Conservation (phyloP, 2,797 vertebrate genomes). For the Lagodon rhomboides region DNA sequence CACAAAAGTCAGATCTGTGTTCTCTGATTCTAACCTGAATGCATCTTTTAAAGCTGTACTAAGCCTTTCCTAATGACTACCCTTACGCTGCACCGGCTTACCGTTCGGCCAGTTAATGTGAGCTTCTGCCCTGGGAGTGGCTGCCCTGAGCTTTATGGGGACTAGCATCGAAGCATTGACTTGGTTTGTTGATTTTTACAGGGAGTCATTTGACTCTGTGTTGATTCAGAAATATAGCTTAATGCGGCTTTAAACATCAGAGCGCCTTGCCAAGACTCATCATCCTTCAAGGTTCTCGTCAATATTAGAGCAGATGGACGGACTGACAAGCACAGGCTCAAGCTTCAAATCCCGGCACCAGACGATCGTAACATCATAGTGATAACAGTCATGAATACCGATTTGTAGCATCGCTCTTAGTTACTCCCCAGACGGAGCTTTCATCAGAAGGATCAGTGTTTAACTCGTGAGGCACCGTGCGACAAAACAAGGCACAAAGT, state of each 20-base stretch:
- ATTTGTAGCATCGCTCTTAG: slow-evolving; percentile 36
- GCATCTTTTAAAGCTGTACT: neutral
- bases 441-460: slow-evolving; percentile 40
- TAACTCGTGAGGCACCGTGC: slow-evolving; percentile 30
- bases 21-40: neutral
- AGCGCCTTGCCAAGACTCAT: slow-evolving; percentile 34
- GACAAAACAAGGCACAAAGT: slow-evolving; percentile 26
- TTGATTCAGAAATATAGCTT: slow-evolving; percentile 57
- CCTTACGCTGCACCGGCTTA: slow-evolving; percentile 25
- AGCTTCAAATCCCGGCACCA: slow-evolving; percentile 7
- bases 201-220: slow-evolving; percentile 38
- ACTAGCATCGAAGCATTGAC: slow-evolving; percentile 44
- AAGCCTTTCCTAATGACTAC: slow-evolving; percentile 11
- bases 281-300: slow-evolving; percentile 41
- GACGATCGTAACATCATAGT: slow-evolving; percentile 14
- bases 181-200: slow-evolving; percentile 67
- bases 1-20: neutral
- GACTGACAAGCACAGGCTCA: slow-evolving; percentile 28
- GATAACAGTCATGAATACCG: slow-evolving; percentile 55
- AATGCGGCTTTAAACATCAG: slow-evolving; percentile 54
- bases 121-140: slow-evolving; percentile 16
- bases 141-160: slow-evolving; percentile 47
- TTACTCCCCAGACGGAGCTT: slow-evolving; percentile 29
- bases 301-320: slow-evolving; percentile 43
- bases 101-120: slow-evolving; percentile 34